Evolutionary conservation across 2,113 vertebrate species (phyloP).

Genomic region (Ceratotherium simum): DNA sequence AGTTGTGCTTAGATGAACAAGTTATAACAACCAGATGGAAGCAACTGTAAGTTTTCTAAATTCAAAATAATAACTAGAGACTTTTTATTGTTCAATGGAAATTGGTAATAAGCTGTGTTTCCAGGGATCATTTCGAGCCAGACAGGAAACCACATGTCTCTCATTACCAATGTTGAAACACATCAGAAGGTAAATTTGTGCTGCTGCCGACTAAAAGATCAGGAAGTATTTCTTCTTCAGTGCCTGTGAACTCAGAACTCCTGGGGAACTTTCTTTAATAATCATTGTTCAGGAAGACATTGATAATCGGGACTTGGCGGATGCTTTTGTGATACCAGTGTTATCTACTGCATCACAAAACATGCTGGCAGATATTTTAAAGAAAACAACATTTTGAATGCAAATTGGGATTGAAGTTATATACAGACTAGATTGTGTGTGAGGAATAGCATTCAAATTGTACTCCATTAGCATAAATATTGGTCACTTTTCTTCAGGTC

Average conservation of each 20-base stretch:
- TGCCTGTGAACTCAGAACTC: not conserved
- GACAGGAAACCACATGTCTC: not conserved
- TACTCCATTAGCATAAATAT: not conserved
- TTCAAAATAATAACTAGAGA: slow-evolving; percentile 16
- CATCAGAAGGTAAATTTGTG: not conserved
- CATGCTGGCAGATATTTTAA: not conserved
- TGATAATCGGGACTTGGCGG: not conserved
- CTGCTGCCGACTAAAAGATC: not conserved
- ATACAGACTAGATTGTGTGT: not conserved
- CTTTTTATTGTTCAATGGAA: not conserved
- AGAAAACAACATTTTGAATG: not conserved
- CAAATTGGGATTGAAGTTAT: not conserved
- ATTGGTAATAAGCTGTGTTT: not conserved
- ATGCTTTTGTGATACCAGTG: not conserved
- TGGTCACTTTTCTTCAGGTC: not conserved
- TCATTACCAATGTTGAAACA: not conserved
- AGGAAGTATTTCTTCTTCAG: not conserved
- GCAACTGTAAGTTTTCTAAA: not conserved
- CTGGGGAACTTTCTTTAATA: not conserved
- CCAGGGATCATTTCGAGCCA: not conserved
- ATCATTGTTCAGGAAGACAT: not conserved
- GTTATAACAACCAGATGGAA: not conserved
- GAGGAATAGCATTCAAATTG: not conserved
- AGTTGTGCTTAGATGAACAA: not conserved
- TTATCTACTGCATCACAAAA: not conserved